Percentiles rank a stretch among this genome's conserved stretches.
These are phyloP conservation scores for Drosophila trapezifrons DNA, from an alignment of 1,140 invertebrate species.

Conservation along the genomic window DNA sequence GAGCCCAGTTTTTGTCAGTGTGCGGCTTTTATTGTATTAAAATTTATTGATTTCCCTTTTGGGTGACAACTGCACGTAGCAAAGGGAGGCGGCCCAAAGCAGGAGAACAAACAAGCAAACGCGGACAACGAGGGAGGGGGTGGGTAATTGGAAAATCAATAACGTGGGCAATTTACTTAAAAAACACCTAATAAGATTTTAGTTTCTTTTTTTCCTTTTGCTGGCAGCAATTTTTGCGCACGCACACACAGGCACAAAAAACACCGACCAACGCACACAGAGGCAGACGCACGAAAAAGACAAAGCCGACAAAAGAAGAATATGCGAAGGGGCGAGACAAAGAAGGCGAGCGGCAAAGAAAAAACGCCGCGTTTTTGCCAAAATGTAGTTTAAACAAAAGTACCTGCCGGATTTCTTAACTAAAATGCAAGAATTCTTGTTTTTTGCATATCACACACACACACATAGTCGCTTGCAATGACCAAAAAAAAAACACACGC, in stretches of 20 bases:
- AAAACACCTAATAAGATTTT: constrained; percentile 43
- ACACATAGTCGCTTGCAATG: not conserved
- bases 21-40: constrained; percentile 55
- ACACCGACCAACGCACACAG: constrained; percentile 24
- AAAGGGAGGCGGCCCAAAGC: not conserved
- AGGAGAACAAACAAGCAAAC: not conserved
- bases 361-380: constrained; percentile 25
- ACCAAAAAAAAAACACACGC: constrained; percentile 9
- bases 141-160: constrained; percentile 47
- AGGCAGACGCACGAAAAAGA: constrained; percentile 52
- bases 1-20: constrained; percentile 1
- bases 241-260: constrained; percentile 3
- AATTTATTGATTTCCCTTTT: constrained; percentile 72
- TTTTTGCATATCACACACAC: constrained; percentile 23
- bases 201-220: constrained; percentile 16
- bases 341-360: constrained; percentile 29
- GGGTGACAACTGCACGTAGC: constrained; percentile 58
- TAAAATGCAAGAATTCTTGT: constrained; percentile 13
- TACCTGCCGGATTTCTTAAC: not conserved
- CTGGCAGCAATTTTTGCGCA: constrained; percentile 17
- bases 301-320: constrained; percentile 40
- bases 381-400: constrained; percentile 12
- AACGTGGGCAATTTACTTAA: constrained; percentile 36
- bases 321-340: constrained; percentile 37
- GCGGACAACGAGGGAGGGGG: not conserved